A percentile compares a stretch with the other conserved stretches of the same genome.
These are phyloP conservation scores for Urophycis tenuis DNA, from an alignment of 2,797 vertebrate species.

Conservation along the genomic window DNA sequence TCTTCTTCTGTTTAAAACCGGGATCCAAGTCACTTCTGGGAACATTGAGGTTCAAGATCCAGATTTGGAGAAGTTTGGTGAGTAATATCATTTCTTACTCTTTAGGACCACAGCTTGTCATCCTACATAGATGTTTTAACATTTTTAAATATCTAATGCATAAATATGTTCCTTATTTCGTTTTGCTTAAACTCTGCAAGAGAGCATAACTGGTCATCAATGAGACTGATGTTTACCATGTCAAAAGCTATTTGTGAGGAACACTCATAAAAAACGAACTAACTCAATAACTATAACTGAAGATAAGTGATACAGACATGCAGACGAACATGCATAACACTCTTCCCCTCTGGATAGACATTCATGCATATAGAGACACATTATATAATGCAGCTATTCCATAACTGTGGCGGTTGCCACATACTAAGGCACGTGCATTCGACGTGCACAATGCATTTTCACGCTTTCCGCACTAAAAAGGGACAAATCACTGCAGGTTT, in stretches of 20 bases:
- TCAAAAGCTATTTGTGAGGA: constrained; percentile 11
- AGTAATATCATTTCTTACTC: not conserved
- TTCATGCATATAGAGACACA: not conserved
- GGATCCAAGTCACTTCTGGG: not conserved
- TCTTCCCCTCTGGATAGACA: not conserved
- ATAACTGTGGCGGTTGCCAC: not conserved
- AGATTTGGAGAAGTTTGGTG: not conserved
- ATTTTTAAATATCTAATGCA: not conserved
- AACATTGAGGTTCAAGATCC: not conserved
- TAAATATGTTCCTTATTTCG: not conserved
- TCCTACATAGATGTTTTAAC: not conserved
- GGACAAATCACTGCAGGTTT: constrained; percentile 11
- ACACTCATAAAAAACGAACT: too few relatives aligned
- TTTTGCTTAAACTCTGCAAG: not conserved
- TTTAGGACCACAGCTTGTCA: not conserved
- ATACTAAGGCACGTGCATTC: not conserved
- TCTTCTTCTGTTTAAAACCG: not conserved
- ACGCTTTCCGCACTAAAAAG: constrained; percentile 22
- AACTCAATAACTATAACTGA: too few relatives aligned
- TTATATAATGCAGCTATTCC: not conserved
- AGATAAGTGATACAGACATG: constrained; percentile 16
- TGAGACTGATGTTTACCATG: not conserved
- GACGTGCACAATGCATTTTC: constrained; percentile 35
- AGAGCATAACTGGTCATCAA: not conserved
- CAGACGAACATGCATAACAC: not conserved